Conservation (phyloP, 2,888 invertebrate species). For the Apotomis betuletana region DNA sequence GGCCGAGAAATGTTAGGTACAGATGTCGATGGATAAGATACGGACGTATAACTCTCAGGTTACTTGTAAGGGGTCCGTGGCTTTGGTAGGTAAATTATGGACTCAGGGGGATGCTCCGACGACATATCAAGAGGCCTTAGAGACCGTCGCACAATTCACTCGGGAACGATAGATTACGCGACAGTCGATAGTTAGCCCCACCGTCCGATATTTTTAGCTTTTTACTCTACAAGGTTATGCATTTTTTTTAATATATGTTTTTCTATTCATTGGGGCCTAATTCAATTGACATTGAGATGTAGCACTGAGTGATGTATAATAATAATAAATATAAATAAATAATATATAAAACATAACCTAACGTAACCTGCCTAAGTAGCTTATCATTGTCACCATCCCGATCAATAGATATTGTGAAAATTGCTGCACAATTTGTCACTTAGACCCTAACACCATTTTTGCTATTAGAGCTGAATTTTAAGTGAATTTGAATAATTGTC, state of each 20-base stretch:
- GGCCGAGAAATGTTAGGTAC: slow-evolving; percentile 30
- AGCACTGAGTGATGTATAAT: no score
- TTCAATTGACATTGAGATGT: no score
- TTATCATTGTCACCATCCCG: no score
- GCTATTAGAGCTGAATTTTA: no score
- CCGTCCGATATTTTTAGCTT: slow-evolving; percentile 48
- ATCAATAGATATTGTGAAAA: no score
- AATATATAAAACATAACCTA: no score
- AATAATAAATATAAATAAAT: no score
- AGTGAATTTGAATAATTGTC: no score
- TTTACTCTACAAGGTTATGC: slow-evolving; percentile 16
- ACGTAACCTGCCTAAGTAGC: no score
- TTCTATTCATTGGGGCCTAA: slow-evolving; percentile 19
- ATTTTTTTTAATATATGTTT: slow-evolving; percentile 26
- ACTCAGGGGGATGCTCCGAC: slow-evolving; percentile 68
- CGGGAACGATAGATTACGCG: slow-evolving; percentile 69
- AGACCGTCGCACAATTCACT: slow-evolving; percentile 63
- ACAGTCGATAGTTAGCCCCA: slow-evolving; percentile 67
- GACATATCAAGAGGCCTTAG: slow-evolving; percentile 71
- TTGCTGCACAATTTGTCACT: no score
- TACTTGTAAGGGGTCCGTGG: slow-evolving; percentile 53
- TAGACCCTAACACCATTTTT: no score
- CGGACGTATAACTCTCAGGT: slow-evolving; percentile 36
- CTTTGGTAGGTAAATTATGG: slow-evolving; percentile 67
- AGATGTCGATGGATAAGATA: slow-evolving; percentile 40